phyloP scores from a whole-genome alignment of 2,113 vertebrate species.

The Ptilorrhoa leucosticta region DNA sequence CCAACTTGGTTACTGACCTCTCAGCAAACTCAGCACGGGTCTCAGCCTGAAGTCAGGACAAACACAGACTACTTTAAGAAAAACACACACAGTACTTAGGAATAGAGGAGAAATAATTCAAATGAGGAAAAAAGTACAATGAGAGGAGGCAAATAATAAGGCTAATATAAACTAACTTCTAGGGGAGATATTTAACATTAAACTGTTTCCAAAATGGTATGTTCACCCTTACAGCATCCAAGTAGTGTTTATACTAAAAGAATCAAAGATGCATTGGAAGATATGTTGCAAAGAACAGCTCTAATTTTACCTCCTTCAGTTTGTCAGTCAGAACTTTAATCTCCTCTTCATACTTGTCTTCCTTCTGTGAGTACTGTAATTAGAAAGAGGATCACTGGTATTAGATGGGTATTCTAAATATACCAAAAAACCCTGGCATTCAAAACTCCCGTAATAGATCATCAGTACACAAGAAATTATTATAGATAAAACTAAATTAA shows the following conservation, averaged over 20 bases:
- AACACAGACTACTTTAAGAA: background rate
- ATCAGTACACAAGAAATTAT: background rate
- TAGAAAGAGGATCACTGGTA: slow-evolving; percentile 50
- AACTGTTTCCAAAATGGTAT: background rate
- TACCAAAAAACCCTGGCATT: accelerated
- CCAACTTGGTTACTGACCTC: slow-evolving; percentile 98
- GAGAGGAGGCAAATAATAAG: background rate
- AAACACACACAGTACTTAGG: background rate
- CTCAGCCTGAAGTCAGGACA: slow-evolving; percentile 83
- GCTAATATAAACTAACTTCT: background rate
- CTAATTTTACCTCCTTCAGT: slow-evolving; percentile 91
- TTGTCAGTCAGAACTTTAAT: slow-evolving; percentile 99
- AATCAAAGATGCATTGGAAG: background rate
- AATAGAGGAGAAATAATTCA: background rate
- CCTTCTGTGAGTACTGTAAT: slow-evolving; percentile 97
- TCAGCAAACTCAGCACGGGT: slow-evolving; percentile 98
- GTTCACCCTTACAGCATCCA: background rate
- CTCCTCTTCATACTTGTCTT: slow-evolving; percentile 99
- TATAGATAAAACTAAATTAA: background rate
- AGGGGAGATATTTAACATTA: background rate
- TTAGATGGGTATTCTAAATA: slow-evolving; percentile 2
- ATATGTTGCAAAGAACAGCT: background rate
- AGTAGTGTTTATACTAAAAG: background rate
- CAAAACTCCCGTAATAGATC: background rate
- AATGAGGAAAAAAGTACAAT: background rate